Evolutionary conservation across 1,140 invertebrate species (phyloP).

Genomic region (Cotesia typhae): DNA sequence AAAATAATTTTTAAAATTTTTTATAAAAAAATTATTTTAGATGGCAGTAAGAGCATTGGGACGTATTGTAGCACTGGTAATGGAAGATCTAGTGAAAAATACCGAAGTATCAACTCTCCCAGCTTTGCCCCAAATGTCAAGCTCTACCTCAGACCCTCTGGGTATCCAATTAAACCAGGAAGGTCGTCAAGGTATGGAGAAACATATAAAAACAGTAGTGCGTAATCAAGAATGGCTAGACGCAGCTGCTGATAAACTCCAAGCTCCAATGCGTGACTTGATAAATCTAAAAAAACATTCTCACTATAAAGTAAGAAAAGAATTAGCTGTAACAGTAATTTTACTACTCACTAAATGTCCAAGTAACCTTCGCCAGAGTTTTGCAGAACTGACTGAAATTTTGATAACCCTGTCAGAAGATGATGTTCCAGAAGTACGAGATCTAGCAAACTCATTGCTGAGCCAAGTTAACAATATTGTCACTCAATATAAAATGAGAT

Average conservation of each 20-base stretch:
- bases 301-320: constrained; percentile 67
- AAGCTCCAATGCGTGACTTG: constrained; percentile 64
- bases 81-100: constrained; percentile 59
- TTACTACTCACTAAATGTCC: constrained; percentile 68
- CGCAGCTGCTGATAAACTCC: constrained; percentile 68
- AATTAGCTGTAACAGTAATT: constrained; percentile 64
- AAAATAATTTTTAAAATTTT: too few species aligned
- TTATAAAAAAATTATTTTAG: constrained; percentile 50
- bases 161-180: constrained; percentile 30
- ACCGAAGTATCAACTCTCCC: constrained; percentile 15
- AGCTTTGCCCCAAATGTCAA: not conserved
- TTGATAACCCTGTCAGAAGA: constrained; percentile 71
- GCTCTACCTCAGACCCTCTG: constrained; percentile 24
- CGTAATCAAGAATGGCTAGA: constrained; percentile 68
- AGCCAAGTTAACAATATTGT: constrained; percentile 55
- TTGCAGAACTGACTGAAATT: constrained; percentile 68
- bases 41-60: constrained; percentile 64
- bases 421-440: constrained; percentile 61
- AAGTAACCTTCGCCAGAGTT: constrained; percentile 69
- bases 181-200: constrained; percentile 50
- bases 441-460: constrained; percentile 58
- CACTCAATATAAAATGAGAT: constrained; percentile 50
- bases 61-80: constrained; percentile 62
- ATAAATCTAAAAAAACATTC: constrained; percentile 65
- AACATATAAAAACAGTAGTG: constrained; percentile 59